Percentiles rank a stretch among this genome's conserved stretches.
Evolutionary conservation across 37 sponge, comb jelly and placozoan genomes (phyloP).

Genomic region (Sycon ciliatum): DNA sequence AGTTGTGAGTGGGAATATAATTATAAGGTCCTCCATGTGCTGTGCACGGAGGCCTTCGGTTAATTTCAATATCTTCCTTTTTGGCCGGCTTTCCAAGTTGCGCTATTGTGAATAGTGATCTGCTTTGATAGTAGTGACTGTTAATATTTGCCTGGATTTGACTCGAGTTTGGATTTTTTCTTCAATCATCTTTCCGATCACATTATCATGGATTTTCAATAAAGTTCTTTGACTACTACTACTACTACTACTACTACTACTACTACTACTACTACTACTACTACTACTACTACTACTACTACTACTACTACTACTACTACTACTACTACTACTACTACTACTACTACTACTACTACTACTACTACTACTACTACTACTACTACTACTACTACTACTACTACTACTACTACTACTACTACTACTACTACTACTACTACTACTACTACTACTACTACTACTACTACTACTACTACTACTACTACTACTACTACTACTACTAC

Average conservation of each 20-base stretch:
- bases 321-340: conserved; percentile 9
- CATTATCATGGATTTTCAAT: no score
- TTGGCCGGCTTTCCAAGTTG: no score
- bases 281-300: conserved; percentile 9
- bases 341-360: conserved; percentile 9
- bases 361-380: conserved; percentile 9
- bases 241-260: conserved; percentile 9
- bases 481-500: conserved; percentile 9
- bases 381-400: conserved; percentile 9
- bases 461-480: conserved; percentile 9
- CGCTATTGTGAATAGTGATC: no score
- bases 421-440: conserved; percentile 9
- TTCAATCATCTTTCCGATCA: no score
- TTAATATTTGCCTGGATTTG: no score
- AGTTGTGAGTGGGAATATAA: no score
- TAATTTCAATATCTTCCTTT: no score
- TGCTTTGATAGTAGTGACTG: no score
- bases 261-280: conserved; percentile 9
- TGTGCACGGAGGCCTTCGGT: no score
- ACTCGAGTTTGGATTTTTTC: no score
- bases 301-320: conserved; percentile 9
- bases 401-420: conserved; percentile 9
- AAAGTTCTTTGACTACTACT: no score
- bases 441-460: conserved; percentile 9
- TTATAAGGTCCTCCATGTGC: no score